Percentiles rank a stretch among this genome's conserved stretches.
phyloP scores from a whole-genome alignment of 2,888 invertebrate genomes.

The Drosophila infuscata region DNA sequence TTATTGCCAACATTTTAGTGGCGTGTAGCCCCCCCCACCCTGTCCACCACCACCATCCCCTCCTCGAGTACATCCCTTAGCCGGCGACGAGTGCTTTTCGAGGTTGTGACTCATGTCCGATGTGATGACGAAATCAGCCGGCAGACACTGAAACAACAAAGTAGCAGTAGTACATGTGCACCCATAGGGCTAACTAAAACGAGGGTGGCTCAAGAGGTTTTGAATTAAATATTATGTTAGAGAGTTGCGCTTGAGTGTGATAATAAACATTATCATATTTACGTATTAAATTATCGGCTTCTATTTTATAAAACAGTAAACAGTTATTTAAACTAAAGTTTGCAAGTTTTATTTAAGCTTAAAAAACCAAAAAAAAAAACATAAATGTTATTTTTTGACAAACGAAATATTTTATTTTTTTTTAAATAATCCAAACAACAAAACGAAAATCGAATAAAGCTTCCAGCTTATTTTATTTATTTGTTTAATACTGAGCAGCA shows the following conservation, averaged over 20 bases:
- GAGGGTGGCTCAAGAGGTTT: conserved; percentile 35
- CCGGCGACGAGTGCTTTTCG: conserved; percentile 9
- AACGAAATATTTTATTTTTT: too few relatives aligned
- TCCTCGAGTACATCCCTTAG: not conserved
- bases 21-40: conserved; percentile 11
- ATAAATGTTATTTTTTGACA: too few relatives aligned
- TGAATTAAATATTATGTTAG: too few relatives aligned
- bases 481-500: not conserved
- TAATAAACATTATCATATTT: not conserved
- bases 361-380: accelerated
- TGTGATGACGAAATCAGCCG: conserved; percentile 69
- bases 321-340: not conserved
- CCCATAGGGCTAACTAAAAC: conserved; percentile 29
- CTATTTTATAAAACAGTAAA: too few relatives aligned
- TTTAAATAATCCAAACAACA: not conserved
- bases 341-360: not conserved
- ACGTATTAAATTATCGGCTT: not conserved
- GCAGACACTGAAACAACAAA: conserved; percentile 47
- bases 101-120: conserved; percentile 60
- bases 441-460: not conserved
- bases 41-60: not conserved
- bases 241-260: not conserved
- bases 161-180: conserved; percentile 28
- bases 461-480: not conserved
- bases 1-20: conserved; percentile 69